Evolutionary conservation across 2,797 vertebrate genomes (phyloP).

Genomic region (Ambastaia sidthimunki): DNA sequence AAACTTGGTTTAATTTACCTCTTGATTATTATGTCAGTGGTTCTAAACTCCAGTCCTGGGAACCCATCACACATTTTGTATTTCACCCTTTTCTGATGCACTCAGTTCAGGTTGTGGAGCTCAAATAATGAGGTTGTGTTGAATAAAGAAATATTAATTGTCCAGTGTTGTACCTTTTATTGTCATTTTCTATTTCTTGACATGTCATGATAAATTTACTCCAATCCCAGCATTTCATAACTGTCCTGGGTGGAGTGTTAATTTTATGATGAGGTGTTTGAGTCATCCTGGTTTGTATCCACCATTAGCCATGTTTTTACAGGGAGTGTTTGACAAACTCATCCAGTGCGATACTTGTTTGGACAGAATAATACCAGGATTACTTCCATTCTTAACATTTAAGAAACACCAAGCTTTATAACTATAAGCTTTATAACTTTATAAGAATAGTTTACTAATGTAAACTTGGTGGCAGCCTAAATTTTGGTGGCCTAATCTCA

Average conservation of each 20-base stretch:
- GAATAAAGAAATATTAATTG: no score
- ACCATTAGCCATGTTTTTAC: slow-evolving; percentile 2
- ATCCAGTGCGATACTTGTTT: slow-evolving; percentile 10
- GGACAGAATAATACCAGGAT: not conserved
- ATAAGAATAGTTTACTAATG: not conserved
- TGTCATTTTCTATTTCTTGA: not conserved
- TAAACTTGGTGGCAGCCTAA: no score
- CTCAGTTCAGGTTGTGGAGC: no score
- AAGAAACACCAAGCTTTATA: slow-evolving; percentile 3
- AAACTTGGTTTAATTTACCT: no score
- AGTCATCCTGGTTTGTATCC: slow-evolving; percentile 25
- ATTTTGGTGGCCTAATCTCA: no score
- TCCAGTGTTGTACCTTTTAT: not conserved
- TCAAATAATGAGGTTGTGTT: no score
- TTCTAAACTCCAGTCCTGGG: no score
- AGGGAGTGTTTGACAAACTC: slow-evolving; percentile 24
- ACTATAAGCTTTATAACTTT: not conserved
- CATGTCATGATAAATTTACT: not conserved
- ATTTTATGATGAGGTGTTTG: slow-evolving; percentile 41
- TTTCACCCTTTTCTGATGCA: no score
- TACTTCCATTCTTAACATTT: not conserved
- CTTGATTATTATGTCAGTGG: no score
- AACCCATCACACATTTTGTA: no score
- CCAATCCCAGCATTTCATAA: slow-evolving; percentile 48
- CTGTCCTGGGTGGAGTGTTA: slow-evolving; percentile 56